Percentiles rank a stretch among this genome's conserved stretches.
Conservation (phyloP, 2,888 invertebrate species). For the Calliphora vomitoria region DNA sequence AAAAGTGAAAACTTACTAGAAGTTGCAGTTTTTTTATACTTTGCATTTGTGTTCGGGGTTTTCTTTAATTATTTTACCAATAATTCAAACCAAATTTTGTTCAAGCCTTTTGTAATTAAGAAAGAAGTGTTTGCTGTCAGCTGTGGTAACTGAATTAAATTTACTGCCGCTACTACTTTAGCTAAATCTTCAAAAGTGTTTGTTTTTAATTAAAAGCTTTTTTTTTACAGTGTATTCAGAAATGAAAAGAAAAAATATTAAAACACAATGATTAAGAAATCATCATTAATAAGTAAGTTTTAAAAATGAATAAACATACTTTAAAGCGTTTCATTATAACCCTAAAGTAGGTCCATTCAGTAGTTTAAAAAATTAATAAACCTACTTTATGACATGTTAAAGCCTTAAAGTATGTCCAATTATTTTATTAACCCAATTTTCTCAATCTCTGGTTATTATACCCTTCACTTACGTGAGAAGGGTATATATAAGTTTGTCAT, state of each 20-base stretch:
- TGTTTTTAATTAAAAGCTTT: slow-evolving; percentile 46
- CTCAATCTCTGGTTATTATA: too few species aligned
- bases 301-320: neutral
- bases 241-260: slow-evolving; percentile 44
- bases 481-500: too few species aligned
- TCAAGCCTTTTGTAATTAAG: slow-evolving; percentile 42
- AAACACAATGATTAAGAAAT: neutral
- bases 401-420: too few species aligned
- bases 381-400: too few species aligned
- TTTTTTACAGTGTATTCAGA: slow-evolving; percentile 43
- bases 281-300: neutral
- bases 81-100: slow-evolving; percentile 54
- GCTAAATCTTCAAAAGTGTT: slow-evolving; percentile 25
- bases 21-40: slow-evolving; percentile 18
- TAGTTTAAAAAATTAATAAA: too few species aligned
- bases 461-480: too few species aligned
- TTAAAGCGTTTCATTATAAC: neutral
- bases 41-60: slow-evolving; percentile 46
- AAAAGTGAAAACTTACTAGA: slow-evolving; percentile 67
- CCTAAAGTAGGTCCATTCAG: too few species aligned
- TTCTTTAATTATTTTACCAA: slow-evolving; percentile 45
- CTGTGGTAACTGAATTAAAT: slow-evolving; percentile 23
- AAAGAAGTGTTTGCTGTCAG: slow-evolving; percentile 50
- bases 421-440: too few species aligned
- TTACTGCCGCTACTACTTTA: slow-evolving; percentile 44